These are phyloP conservation scores for Chloromyia formosa DNA, from an alignment of 2,888 invertebrate species.

Conservation along the genomic window DNA sequence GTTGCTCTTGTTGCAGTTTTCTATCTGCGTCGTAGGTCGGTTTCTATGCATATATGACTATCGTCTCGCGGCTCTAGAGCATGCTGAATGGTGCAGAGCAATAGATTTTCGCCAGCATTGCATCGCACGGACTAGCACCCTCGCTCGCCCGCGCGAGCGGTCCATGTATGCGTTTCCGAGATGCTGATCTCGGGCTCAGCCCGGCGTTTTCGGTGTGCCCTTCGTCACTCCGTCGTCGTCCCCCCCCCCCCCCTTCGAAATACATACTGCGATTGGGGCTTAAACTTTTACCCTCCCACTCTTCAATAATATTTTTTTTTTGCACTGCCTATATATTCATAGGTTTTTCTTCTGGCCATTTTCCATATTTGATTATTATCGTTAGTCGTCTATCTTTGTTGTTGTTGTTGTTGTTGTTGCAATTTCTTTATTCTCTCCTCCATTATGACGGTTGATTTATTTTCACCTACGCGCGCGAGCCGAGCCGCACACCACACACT, in stretches of 20 bases:
- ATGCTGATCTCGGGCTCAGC: not conserved
- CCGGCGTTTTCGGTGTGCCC: not conserved
- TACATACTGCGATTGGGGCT: conserved; percentile 15
- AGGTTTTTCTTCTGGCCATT: conserved; percentile 31
- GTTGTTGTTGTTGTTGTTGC: not conserved
- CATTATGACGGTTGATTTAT: not conserved
- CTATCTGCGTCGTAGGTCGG: conserved; percentile 23
- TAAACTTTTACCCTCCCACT: conserved; percentile 36
- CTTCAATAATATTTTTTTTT: no score
- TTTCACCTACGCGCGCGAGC: conserved; percentile 23
- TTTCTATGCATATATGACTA: not conserved
- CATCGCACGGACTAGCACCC: no score
- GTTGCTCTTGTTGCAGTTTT: not conserved
- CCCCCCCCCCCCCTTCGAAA: not conserved
- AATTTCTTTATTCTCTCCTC: not conserved
- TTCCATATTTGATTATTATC: conserved; percentile 39
- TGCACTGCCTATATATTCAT: conserved; percentile 34
- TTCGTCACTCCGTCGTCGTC: not conserved
- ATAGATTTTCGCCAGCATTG: no score
- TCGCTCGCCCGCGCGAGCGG: no score
- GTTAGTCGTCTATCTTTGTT: conserved; percentile 6
- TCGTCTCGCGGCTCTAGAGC: no score
- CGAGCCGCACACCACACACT: no score
- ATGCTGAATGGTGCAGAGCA: no score
- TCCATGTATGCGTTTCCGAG: no score